Percentiles rank a stretch among this genome's conserved stretches.
Conservation (phyloP, 2,888 invertebrate genomes). For the Daptonema setosum region DNA sequence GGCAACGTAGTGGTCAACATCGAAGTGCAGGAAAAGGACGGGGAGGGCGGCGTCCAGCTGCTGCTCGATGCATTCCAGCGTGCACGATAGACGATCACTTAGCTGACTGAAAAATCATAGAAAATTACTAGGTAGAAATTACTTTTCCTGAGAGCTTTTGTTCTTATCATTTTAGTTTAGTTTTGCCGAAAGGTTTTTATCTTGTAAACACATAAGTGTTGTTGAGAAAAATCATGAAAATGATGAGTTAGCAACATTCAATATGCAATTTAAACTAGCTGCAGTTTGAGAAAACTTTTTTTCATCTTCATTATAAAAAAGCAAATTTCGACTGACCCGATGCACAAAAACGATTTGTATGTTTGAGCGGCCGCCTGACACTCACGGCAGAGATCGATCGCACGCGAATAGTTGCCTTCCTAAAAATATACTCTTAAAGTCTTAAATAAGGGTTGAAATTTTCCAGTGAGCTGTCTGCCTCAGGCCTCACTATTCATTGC, state of each 20-base stretch:
- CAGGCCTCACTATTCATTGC: no score
- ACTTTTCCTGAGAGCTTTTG: not conserved
- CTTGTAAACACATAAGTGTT: no score
- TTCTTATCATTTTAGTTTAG: no score
- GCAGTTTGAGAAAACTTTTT: no score
- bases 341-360: conserved; percentile 70
- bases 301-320: no score
- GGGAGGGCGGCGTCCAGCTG: not conserved
- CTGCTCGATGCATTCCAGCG: not conserved
- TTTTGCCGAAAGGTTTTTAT: no score
- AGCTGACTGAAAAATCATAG: not conserved
- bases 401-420: conserved; percentile 64
- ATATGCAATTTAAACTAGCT: no score
- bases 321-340: no score
- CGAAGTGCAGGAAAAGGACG: not conserved
- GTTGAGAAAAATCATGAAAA: no score
- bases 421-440: conserved; percentile 18
- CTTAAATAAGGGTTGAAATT: not conserved
- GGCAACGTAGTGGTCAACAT: not conserved
- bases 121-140: not conserved
- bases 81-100: not conserved
- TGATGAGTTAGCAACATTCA: no score
- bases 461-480: no score
- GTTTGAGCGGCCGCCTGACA: conserved; percentile 63
- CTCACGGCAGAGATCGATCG: conserved; percentile 65